Conservation (phyloP, 2,888 invertebrate genomes). For the Cataglyphis albicans region DNA sequence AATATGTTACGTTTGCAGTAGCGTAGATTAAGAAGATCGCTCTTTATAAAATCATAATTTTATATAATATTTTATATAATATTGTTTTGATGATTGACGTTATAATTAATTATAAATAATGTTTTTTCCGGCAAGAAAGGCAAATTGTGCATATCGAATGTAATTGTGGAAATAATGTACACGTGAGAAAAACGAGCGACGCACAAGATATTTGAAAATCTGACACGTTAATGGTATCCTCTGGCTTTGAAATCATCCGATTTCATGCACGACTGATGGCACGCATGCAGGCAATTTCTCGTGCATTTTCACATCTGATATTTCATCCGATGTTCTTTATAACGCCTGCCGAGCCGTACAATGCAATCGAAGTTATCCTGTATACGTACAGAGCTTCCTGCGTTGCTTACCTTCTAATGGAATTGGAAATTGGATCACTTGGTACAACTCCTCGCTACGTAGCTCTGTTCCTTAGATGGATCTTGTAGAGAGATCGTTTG, state of each 20-base stretch:
- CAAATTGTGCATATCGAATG: neutral
- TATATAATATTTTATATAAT: neutral
- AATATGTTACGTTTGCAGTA: neutral
- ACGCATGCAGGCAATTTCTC: neutral
- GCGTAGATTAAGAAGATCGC: neutral
- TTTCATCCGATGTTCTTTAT: constrained; percentile 49
- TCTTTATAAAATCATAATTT: neutral
- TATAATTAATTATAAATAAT: neutral
- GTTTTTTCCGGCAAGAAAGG: neutral
- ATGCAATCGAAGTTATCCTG: constrained; percentile 36
- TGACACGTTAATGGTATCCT: neutral
- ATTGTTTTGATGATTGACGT: neutral
- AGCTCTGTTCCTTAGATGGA: constrained; percentile 46
- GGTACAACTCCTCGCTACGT: constrained; percentile 36
- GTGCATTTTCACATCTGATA: constrained; percentile 34
- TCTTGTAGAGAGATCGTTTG: constrained; percentile 52
- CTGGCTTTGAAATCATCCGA: neutral
- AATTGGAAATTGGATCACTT: constrained; percentile 72
- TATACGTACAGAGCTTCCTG: constrained; percentile 42
- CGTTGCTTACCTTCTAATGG: constrained; percentile 65
- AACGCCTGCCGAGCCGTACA: constrained; percentile 23
- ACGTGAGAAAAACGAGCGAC: neutral
- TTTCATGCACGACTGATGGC: neutral
- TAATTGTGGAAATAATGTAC: neutral
- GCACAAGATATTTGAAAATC: neutral